A percentile compares a stretch with the other conserved stretches of the same genome.
phyloP scores from a whole-genome alignment of 2,888 invertebrate species.

The Clistopyga incitator region DNA sequence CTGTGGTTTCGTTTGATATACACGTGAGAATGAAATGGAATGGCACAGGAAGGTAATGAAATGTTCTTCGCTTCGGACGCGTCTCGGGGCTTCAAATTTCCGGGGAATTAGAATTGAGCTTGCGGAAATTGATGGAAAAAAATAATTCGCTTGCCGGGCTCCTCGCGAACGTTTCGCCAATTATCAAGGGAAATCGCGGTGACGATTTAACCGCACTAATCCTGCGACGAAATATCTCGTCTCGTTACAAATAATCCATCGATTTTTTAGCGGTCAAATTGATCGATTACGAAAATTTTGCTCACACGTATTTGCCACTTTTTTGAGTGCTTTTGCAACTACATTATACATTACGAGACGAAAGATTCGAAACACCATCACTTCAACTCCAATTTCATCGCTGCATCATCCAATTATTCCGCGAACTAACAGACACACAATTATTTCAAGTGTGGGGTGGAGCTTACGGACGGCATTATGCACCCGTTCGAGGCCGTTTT shows the following conservation, averaged over 20 bases:
- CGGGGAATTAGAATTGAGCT: not conserved
- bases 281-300: too few relatives aligned
- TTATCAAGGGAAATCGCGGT: too few relatives aligned
- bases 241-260: too few relatives aligned
- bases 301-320: too few relatives aligned
- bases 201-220: too few relatives aligned
- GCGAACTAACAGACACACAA: not conserved
- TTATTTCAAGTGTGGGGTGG: slow-evolving; percentile 2
- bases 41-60: not conserved
- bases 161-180: too few relatives aligned
- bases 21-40: not conserved
- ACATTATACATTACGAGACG: not conserved
- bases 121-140: not conserved
- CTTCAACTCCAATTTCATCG: not conserved
- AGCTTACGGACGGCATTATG: not conserved
- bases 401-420: not conserved
- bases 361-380: not conserved
- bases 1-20: not conserved
- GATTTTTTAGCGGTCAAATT: too few relatives aligned
- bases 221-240: too few relatives aligned
- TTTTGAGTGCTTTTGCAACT: not conserved
- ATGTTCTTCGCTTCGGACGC: not conserved
- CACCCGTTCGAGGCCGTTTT: slow-evolving; percentile 6
- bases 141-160: too few relatives aligned
- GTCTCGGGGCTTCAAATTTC: not conserved